Conservation (phyloP, 2,888 invertebrate genomes). For the Nomada ruficornis region DNA sequence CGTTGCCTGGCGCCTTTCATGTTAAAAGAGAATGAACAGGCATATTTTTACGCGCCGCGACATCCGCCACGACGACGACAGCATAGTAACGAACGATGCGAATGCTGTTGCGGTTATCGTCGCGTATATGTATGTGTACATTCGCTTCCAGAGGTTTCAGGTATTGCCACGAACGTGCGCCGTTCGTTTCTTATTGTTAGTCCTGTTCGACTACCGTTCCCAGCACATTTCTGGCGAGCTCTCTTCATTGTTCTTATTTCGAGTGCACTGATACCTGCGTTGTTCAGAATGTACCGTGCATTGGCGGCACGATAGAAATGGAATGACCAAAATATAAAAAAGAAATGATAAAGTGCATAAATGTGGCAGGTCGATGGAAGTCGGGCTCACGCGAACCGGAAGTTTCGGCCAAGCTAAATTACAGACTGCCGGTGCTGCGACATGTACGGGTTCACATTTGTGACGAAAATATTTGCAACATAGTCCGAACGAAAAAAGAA, state of each 20-base stretch:
- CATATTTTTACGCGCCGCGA: conserved; percentile 52
- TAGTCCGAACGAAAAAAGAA: no score
- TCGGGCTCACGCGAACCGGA: conserved; percentile 45
- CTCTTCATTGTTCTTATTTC: no score
- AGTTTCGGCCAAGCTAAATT: conserved; percentile 41
- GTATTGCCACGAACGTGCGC: neutral
- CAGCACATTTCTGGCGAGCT: no score
- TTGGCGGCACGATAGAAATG: conserved; percentile 35
- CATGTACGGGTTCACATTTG: conserved; percentile 4
- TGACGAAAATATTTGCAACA: conserved; percentile 10
- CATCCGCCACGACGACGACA: conserved; percentile 21
- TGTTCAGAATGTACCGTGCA: neutral
- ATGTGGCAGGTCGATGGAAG: conserved; percentile 29
- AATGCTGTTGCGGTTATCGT: conserved; percentile 15
- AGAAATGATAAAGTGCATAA: conserved; percentile 7
- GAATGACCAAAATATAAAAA: conserved; percentile 26
- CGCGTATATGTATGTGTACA: neutral
- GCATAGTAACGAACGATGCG: conserved; percentile 28
- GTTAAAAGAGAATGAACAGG: conserved; percentile 46
- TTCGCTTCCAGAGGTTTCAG: neutral
- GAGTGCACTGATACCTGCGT: no score
- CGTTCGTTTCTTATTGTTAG: neutral
- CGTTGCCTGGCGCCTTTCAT: conserved; percentile 60
- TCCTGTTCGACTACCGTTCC: neutral
- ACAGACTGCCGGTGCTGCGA: conserved; percentile 22